A percentile compares a stretch with the other conserved stretches of the same genome.
phyloP scores from a whole-genome alignment of 2,888 invertebrate genomes.

The Cylloceria caligata region DNA sequence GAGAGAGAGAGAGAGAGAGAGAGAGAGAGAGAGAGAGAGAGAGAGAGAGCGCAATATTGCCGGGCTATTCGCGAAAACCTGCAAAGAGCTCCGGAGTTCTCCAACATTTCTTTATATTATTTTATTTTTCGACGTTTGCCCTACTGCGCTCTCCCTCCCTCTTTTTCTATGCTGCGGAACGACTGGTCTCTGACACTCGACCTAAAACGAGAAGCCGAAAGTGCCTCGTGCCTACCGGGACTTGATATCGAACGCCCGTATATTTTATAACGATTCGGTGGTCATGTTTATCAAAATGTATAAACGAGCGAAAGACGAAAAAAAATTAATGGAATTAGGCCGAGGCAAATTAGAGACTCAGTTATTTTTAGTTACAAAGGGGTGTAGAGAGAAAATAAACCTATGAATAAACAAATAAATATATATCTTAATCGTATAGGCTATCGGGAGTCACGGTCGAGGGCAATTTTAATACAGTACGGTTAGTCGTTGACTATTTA shows the following conservation, averaged over 20 bases:
- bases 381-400: not conserved
- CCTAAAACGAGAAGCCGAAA: slow-evolving; percentile 38
- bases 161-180: not conserved
- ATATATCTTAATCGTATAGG: slow-evolving; percentile 11
- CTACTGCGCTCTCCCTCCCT: not conserved
- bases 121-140: slow-evolving; percentile 40
- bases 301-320: not conserved
- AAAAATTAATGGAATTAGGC: slow-evolving; percentile 30
- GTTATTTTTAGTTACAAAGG: slow-evolving; percentile 40
- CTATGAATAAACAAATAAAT: slow-evolving; percentile 1
- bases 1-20: slow-evolving; percentile 8
- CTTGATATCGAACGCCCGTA: slow-evolving; percentile 53
- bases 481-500: slow-evolving; percentile 45
- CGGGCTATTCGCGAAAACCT: slow-evolving; percentile 35
- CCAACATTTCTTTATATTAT: slow-evolving; percentile 33
- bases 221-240: slow-evolving; percentile 39
- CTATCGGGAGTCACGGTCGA: slow-evolving; percentile 53
- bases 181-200: slow-evolving; percentile 29
- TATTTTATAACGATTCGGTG: slow-evolving; percentile 42
- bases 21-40: not conserved
- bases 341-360: slow-evolving; percentile 48
- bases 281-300: slow-evolving; percentile 24
- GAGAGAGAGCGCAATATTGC: slow-evolving; percentile 36
- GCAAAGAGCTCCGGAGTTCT: slow-evolving; percentile 13
- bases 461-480: slow-evolving; percentile 31